These are phyloP conservation scores for Drosophila sordidula DNA, from an alignment of 2,888 invertebrate genomes.

Conservation along the genomic window DNA sequence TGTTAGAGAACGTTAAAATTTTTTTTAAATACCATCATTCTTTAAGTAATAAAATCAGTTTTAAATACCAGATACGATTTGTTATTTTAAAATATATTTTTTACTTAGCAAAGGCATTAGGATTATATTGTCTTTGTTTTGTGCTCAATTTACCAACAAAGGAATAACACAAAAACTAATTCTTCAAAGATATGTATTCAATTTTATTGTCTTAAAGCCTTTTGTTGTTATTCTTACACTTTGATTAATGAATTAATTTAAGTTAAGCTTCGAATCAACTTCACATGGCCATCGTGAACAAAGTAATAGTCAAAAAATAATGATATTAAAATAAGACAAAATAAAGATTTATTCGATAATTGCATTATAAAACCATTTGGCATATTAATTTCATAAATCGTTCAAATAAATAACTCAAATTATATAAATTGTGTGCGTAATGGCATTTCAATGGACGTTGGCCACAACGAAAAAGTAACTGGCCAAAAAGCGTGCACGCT, in stretches of 20 bases:
- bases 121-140: too few relatives aligned
- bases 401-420: not conserved
- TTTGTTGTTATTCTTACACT: not conserved
- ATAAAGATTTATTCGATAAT: not conserved
- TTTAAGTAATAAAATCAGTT: too few relatives aligned
- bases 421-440: constrained; percentile 22
- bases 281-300: too few relatives aligned
- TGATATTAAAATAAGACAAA: not conserved
- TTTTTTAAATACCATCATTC: too few relatives aligned
- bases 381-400: constrained; percentile 22
- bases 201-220: not conserved
- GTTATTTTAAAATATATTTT: too few relatives aligned
- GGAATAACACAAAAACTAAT: too few relatives aligned
- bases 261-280: not conserved
- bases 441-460: constrained; percentile 26
- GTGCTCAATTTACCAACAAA: too few relatives aligned
- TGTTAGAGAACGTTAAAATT: too few relatives aligned
- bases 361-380: constrained; percentile 1
- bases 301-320: not conserved
- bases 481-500: constrained; percentile 14
- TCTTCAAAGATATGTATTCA: too few relatives aligned
- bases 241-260: constrained; percentile 13
- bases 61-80: too few relatives aligned
- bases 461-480: constrained; percentile 5
- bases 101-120: too few relatives aligned